Evolutionary conservation across 2,113 vertebrate genomes (phyloP), one percentile per base, ranked within the genome.

Genomic region (Takifugu bimaculatus): DNA sequence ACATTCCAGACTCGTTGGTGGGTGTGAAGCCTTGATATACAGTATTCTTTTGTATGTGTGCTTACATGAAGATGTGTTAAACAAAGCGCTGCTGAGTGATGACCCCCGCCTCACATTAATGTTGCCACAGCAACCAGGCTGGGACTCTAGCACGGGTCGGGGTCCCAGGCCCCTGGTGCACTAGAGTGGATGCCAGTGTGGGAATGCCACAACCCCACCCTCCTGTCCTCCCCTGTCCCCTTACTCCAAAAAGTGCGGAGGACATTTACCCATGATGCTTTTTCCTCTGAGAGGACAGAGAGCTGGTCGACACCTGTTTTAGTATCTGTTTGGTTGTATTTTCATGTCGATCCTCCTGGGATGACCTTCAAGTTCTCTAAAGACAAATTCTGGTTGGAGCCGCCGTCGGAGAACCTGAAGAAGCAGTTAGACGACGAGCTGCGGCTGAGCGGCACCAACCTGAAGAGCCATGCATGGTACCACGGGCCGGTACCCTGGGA

Each of bases 391-490:
- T 94, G 95, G 75, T 76, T 95, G 0, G 95, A 96, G 67, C 91
- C 91, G 0, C 91, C 93, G 0, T 89, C 94, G 0, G 95, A 97
- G 77, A 93, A 93, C 12, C 88, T 95, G 76, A 93, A 90, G 82
- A 95, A 94, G 69, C 93, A 98, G 73, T 77, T 98, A 72, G 94
- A 98, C 82, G 93, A 95, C 69, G 96, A 98, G 65, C 90, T 98
- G 77, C 95, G 93, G 68, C 90, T 95, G 65, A 94, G 91, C 78
- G 89, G 93, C 76, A 88, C 87, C 0, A 89, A 94, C 57, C 90
- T 95, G 75, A 93, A 90, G 74, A 97, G 96, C 85, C 93, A 98
- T 0, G 94, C 91, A 63, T 98, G 95, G 96, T 96, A 98, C 78
- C 94, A 98, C 0, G 94, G 96, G n/a, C 45, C 13, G 13, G 15